Conservation (phyloP, 2,888 invertebrate genomes). For the Seira sanloemensis region DNA sequence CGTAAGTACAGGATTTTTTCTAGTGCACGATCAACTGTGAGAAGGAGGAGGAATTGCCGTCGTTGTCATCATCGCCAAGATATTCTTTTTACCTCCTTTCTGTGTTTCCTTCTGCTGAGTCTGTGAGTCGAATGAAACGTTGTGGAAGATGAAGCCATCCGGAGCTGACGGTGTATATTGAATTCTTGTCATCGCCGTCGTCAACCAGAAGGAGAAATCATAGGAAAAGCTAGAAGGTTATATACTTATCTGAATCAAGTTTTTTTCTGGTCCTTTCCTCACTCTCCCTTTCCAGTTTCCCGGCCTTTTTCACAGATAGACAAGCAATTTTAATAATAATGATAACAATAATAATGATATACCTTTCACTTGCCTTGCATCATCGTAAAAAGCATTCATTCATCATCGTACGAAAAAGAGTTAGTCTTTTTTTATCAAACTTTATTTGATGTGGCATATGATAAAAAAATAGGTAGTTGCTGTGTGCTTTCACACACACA, state of each 20-base stretch:
- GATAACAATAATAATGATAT: constrained; percentile 1
- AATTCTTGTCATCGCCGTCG: constrained; percentile 30
- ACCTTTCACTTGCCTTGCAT: not conserved
- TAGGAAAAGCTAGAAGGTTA: constrained; percentile 31
- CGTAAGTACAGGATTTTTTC: not conserved
- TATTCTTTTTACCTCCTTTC: not conserved
- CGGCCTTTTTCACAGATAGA: not conserved
- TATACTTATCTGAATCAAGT: too few relatives aligned
- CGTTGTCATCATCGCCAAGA: not conserved
- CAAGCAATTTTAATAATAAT: constrained; percentile 1
- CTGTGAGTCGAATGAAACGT: not conserved
- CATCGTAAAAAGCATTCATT: not conserved
- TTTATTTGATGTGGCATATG: constrained; percentile 1
- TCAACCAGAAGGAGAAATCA: constrained; percentile 22
- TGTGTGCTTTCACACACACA: not conserved
- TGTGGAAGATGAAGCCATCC: constrained; percentile 25
- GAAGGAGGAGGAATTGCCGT: not conserved
- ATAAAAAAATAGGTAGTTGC: not conserved
- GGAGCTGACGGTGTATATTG: constrained; percentile 19
- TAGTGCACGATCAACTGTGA: not conserved
- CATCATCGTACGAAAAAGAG: not conserved
- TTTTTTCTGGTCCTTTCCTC: not conserved
- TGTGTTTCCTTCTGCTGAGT: not conserved
- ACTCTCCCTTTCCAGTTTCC: not conserved
- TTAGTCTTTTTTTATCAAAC: not conserved